phyloP scores from a whole-genome alignment of 2,113 vertebrate genomes.

The Notarius quadriscutis region DNA sequence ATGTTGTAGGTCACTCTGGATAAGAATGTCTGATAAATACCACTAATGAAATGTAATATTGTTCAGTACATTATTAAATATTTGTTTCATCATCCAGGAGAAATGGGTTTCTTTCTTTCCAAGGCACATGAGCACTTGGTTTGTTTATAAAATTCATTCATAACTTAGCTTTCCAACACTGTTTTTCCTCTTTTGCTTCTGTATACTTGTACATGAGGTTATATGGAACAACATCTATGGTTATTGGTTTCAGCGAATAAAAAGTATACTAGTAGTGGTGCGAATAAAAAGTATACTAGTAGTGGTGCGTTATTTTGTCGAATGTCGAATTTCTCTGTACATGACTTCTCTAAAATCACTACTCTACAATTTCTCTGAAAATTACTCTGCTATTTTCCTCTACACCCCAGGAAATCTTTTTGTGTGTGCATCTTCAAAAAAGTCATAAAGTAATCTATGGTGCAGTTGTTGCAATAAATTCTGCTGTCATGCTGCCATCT shows the following conservation, averaged over 20 bases:
- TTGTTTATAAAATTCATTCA: neutral
- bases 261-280: neutral
- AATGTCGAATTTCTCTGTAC: neutral
- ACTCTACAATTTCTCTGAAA: too few relatives aligned
- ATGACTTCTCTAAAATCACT: too few relatives aligned
- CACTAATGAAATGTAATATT: neutral
- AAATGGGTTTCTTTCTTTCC: slow-evolving; percentile 19
- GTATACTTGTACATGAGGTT: neutral
- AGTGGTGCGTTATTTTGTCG: neutral
- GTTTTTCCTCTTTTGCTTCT: neutral
- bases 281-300: neutral
- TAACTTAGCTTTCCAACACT: neutral
- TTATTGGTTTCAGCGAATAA: neutral
- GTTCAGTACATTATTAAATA: slow-evolving; percentile 16
- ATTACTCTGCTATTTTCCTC: too few relatives aligned
- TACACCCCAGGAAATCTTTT: too few relatives aligned
- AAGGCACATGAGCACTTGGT: neutral
- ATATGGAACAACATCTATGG: neutral
- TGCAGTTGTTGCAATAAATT: neutral
- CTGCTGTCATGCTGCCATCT: neutral
- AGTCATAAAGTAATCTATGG: neutral
- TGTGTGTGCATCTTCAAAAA: neutral
- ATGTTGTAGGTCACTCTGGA: too few relatives aligned
- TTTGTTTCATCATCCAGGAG: neutral
- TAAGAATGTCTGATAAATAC: too few relatives aligned